phyloP scores from a whole-genome alignment of 1,140 invertebrate species.

The Calosoma granatense region DNA sequence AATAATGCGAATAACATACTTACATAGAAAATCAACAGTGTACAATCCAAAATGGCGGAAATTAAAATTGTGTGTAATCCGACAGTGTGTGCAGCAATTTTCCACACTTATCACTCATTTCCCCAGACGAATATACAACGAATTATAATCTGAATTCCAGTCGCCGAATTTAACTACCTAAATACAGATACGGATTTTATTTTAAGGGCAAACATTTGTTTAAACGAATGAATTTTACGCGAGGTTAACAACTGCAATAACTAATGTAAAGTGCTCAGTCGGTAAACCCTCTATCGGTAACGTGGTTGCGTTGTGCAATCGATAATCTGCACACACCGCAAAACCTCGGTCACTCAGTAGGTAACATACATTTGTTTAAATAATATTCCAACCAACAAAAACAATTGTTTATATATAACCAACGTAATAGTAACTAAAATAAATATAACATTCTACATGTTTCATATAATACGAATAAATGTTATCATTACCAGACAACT shows the following conservation, averaged over 20 bases:
- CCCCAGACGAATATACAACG: neutral
- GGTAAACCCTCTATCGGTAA: neutral
- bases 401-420: too few relatives aligned
- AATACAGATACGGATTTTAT: neutral
- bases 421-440: too few relatives aligned
- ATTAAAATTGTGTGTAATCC: neutral
- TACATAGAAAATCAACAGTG: conserved; percentile 6
- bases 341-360: too few relatives aligned
- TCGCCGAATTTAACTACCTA: neutral
- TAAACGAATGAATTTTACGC: conserved; percentile 1
- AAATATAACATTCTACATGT: too few relatives aligned
- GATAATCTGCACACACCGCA: too few relatives aligned
- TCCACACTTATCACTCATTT: neutral
- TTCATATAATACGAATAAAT: too few relatives aligned
- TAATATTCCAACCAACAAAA: too few relatives aligned
- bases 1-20: neutral
- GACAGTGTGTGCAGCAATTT: neutral
- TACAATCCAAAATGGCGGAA: neutral
- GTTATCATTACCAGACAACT: too few relatives aligned
- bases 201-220: conserved; percentile 3
- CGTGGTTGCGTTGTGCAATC: neutral
- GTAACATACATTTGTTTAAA: too few relatives aligned
- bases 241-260: conserved; percentile 1
- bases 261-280: neutral
- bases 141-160: neutral